Evolutionary conservation across 2,797 vertebrate species (phyloP).

Genomic region (Poecilia velifera): DNA sequence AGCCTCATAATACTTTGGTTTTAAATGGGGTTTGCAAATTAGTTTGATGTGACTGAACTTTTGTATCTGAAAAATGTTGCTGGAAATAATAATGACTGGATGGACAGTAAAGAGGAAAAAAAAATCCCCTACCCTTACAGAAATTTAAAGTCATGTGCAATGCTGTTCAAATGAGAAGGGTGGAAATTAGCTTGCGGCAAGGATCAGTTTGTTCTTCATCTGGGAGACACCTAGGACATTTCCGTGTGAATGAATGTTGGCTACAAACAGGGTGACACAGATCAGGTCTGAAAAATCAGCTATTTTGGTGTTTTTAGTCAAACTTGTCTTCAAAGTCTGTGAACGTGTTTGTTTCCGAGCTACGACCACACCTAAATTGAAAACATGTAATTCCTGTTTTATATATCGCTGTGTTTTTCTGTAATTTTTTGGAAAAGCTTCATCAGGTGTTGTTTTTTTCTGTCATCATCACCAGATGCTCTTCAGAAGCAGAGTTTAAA

Average conservation of each 20-base stretch:
- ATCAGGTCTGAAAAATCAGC: constrained; percentile 19
- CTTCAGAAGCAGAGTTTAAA: constrained; percentile 7
- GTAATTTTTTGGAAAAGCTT: neutral
- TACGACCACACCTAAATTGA: constrained; percentile 31
- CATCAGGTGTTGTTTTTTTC: neutral
- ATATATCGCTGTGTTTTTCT: too few relatives aligned
- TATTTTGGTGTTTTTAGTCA: constrained; percentile 33
- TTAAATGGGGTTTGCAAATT: neutral
- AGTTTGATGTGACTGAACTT: neutral
- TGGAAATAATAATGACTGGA: neutral
- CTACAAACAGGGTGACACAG: constrained; percentile 13
- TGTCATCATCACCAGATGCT: neutral
- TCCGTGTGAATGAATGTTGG: neutral
- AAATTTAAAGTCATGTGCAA: neutral
- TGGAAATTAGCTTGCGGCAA: neutral
- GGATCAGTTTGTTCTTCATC: constrained; percentile 2
- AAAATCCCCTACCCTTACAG: neutral
- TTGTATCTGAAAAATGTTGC: neutral
- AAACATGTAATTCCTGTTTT: constrained; percentile 11
- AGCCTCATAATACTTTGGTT: neutral
- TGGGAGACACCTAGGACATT: neutral
- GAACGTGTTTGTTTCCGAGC: constrained; percentile 50
- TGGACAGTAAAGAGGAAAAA: neutral
- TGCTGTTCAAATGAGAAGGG: neutral
- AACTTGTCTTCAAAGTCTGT: constrained; percentile 32